Base-by-base conservation (phyloP, 2,113 vertebrate genomes). In the Copsychus sechellarum region DNA sequence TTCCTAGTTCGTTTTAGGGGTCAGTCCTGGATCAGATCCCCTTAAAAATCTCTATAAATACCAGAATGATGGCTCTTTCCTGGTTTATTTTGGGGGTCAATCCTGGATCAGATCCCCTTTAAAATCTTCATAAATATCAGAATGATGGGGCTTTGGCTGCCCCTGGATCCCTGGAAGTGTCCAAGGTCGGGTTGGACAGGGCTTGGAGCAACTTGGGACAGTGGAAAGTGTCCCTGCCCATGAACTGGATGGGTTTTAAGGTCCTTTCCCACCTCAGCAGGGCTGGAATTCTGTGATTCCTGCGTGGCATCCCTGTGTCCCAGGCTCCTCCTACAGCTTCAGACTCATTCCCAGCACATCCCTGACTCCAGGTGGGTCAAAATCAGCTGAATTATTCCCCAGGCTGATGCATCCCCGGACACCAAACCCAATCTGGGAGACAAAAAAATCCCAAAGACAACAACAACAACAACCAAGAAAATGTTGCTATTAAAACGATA, bases 271-370 rank as follows among this genome's bases (percentile, higher is more conserved):
- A 34, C 13, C 71, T 53, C 92, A 58, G 16, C 18, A 7, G 7
- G 65, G 8, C 28, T 43, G 66, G 54, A 62, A 69, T 51, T 62
- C n/a, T 17, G 19, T 8, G 61, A 33, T 69, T 81, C 19, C 14
- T 6, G 8, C 0, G 0, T 24, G 16, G 51, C 50, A 64, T 3
- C 13, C 7, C 2, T 1, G 5, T 33, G 33, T 24, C 23, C 12
- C 23, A 25, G 38, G 10, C 66, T 78, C 42, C 60, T 78, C 33
- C 29, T 17, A 3, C 48, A 29, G 31, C 64, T 64, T 40, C 25
- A 25, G 26, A 11, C 6, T 29, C 34, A 10, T 33, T 40, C 47
- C 62, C 71, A 80, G 56, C 5, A 2, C 28, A 45, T 24, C 34
- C 47, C 54, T 1, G 2, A 56, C 16, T 4, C 29, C 29, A 54